These are phyloP conservation scores for Orthosia cruda DNA, from an alignment of 2,888 invertebrate species.

Conservation along the genomic window DNA sequence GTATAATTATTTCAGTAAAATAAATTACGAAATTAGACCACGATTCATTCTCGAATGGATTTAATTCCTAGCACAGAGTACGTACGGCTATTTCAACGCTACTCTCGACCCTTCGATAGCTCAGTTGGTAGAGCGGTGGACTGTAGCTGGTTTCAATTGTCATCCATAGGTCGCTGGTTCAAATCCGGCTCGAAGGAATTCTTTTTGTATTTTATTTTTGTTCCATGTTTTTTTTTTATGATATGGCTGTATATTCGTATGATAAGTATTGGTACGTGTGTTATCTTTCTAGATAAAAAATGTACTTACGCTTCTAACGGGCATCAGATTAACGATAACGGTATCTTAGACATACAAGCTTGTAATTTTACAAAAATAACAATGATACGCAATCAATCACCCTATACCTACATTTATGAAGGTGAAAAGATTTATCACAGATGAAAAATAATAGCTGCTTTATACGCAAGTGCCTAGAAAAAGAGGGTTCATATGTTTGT, in stretches of 20 bases:
- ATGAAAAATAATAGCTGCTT: too few species aligned
- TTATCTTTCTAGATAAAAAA: neutral
- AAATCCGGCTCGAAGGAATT: constrained; percentile 92
- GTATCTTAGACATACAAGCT: neutral
- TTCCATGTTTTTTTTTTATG: too few species aligned
- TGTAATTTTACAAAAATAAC: neutral
- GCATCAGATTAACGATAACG: neutral
- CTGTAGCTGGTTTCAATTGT: constrained; percentile 82
- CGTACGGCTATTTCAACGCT: fast-evolving
- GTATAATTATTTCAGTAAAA: neutral
- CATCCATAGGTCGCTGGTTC: constrained; percentile 93
- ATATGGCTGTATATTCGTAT: too few species aligned
- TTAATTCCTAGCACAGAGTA: neutral
- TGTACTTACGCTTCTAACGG: neutral
- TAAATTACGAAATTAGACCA: neutral
- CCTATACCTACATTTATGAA: too few species aligned
- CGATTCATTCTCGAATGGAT: neutral
- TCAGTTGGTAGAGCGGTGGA: constrained; percentile 92
- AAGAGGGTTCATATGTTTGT: too few species aligned
- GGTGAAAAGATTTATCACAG: too few species aligned
- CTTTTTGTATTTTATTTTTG: constrained; percentile 49
- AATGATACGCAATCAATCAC: neutral
- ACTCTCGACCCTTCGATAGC: constrained; percentile 88
- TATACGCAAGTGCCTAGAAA: too few species aligned
- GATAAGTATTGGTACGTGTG: neutral